Conservation (phyloP, 2,797 vertebrate species). For the Sebastes matsubarae region DNA sequence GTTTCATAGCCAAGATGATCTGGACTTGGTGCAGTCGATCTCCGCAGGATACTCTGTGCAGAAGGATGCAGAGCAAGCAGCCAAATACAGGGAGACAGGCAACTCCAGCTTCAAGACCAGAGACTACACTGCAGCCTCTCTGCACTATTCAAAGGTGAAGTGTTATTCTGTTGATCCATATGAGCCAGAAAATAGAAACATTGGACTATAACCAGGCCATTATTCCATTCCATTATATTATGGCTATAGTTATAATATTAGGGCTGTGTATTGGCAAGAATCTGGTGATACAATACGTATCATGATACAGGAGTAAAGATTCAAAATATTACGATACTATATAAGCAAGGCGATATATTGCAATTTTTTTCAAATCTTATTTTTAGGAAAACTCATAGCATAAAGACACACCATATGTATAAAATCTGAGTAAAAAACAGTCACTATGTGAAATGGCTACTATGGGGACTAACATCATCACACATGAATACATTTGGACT, state of each 20-base stretch:
- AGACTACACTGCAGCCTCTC: constrained; percentile 81
- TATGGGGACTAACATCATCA: no score
- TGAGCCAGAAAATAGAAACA: neutral
- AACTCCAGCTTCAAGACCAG: constrained; percentile 84
- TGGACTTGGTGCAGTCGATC: constrained; percentile 75
- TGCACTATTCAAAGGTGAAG: constrained; percentile 88
- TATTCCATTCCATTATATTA: neutral
- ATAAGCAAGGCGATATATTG: no score
- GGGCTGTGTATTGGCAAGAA: no score
- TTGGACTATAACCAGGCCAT: neutral
- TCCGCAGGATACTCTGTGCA: constrained; percentile 60
- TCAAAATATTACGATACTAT: no score
- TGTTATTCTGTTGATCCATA: neutral
- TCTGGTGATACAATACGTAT: no score
- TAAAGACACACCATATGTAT: no score
- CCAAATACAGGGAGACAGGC: constrained; percentile 83
- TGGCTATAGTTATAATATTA: neutral
- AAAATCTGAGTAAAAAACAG: no score
- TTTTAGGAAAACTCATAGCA: no score
- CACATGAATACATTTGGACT: no score
- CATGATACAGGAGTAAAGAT: no score
- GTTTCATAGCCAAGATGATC: constrained; percentile 81
- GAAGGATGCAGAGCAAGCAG: constrained; percentile 79
- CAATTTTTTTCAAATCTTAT: no score
- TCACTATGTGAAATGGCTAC: no score